Evolutionary conservation across 92 coral and sea anemone genomes (phyloP).

Genomic region (Bergia puertoricense): DNA sequence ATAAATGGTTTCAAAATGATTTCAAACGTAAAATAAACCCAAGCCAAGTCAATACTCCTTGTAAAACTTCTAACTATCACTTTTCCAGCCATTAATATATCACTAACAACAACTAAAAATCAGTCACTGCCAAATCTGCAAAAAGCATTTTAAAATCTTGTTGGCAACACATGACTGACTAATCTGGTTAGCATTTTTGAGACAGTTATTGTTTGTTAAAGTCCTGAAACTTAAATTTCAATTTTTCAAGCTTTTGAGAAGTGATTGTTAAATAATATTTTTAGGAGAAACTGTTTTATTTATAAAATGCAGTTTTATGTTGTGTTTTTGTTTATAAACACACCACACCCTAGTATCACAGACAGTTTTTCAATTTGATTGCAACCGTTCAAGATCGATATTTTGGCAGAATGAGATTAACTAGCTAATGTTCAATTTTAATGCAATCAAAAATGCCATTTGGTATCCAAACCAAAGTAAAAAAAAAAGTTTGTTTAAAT

Average conservation of each 20-base stretch:
- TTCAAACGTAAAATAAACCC: too few species aligned
- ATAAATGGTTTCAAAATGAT: background rate
- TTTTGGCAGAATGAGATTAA: background rate
- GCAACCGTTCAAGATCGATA: background rate
- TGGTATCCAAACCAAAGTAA: background rate
- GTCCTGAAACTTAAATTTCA: background rate
- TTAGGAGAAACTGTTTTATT: background rate
- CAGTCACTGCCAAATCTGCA: too few species aligned
- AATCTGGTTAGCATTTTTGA: background rate
- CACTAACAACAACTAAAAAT: too few species aligned
- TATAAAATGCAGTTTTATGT: background rate
- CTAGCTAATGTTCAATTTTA: background rate
- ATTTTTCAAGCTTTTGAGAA: background rate
- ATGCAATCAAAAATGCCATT: background rate
- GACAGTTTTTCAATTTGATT: background rate
- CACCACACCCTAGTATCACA: constrained; percentile 31
- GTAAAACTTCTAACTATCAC: too few species aligned
- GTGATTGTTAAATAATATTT: background rate
- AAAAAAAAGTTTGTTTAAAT: background rate
- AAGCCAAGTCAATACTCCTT: background rate
- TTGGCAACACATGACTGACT: background rate
- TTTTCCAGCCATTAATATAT: background rate
- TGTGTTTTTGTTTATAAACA: background rate
- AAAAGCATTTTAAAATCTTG: too few species aligned
- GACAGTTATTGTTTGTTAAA: background rate